phyloP scores from a whole-genome alignment of 2,113 vertebrate genomes.

The Bos javanicus region DNA sequence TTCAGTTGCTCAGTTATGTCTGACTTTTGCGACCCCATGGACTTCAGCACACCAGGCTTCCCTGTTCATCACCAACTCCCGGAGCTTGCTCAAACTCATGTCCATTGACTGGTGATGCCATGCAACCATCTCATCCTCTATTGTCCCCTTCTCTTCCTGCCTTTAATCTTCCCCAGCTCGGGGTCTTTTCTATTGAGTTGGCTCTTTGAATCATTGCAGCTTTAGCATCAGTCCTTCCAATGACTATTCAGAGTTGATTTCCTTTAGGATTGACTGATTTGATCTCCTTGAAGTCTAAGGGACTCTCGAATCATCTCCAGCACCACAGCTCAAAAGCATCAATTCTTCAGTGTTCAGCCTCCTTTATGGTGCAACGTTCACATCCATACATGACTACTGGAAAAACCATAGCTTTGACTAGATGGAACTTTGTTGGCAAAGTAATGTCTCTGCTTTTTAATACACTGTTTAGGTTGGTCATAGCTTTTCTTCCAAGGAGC shows the following conservation, averaged over 20 bases:
- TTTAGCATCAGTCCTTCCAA: not conserved
- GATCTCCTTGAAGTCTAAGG: not conserved
- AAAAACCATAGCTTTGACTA: not conserved
- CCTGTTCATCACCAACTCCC: not conserved
- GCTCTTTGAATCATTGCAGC: not conserved
- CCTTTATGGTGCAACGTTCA: not conserved
- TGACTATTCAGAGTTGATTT: not conserved
- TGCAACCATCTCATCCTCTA: not conserved
- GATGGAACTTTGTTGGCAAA: not conserved
- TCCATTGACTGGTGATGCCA: not conserved
- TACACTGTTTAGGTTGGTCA: not conserved
- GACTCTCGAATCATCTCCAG: not conserved
- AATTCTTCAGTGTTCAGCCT: not conserved
- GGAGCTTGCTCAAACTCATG: not conserved
- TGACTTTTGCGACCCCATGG: rapidly evolving
- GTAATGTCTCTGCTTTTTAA: not conserved
- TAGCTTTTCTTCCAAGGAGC: not conserved
- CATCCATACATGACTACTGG: not conserved
- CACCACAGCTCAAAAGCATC: not conserved
- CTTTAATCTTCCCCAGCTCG: not conserved
- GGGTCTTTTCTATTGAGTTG: not conserved
- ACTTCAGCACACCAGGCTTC: not conserved
- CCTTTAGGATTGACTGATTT: not conserved
- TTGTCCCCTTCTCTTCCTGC: not conserved
- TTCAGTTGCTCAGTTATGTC: not conserved